Conservation (phyloP, 2,888 invertebrate species). For the Oscheius myriophilus region DNA sequence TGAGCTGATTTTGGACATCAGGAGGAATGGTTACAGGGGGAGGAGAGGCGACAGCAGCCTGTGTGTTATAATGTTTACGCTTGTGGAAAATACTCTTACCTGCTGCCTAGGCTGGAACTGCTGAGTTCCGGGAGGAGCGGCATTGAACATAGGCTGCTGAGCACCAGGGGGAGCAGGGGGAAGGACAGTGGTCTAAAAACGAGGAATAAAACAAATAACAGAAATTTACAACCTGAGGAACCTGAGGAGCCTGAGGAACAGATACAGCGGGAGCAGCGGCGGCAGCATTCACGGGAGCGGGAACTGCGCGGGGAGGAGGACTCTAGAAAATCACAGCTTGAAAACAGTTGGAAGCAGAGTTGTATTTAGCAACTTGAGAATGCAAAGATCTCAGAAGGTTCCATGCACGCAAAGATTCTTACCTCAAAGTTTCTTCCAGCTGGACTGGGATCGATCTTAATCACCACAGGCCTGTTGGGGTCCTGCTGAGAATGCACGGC, state of each 20-base stretch:
- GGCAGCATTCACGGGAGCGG: constrained; percentile 36
- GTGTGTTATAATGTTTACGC: too few relatives aligned
- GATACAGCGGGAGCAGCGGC: constrained; percentile 35
- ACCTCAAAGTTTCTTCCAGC: constrained; percentile 41
- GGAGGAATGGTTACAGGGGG: constrained; percentile 69
- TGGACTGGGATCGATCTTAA: constrained; percentile 45
- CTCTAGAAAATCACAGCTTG: constrained; percentile 32
- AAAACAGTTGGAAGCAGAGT: too few relatives aligned
- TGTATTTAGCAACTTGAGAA: too few relatives aligned
- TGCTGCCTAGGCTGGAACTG: constrained; percentile 48
- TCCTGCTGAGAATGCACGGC: constrained; percentile 41
- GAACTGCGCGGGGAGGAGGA: constrained; percentile 54
- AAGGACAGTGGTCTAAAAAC: constrained; percentile 26
- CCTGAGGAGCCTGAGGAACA: constrained; percentile 47
- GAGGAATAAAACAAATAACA: background rate
- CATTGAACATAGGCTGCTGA: constrained; percentile 48
- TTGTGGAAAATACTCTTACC: background rate
- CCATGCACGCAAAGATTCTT: background rate
- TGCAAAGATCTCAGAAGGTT: too few relatives aligned
- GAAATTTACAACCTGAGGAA: background rate
- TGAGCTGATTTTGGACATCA: constrained; percentile 70
- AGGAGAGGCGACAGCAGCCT: constrained; percentile 54
- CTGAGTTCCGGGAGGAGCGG: constrained; percentile 49
- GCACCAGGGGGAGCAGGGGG: constrained; percentile 50
- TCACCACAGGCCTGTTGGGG: constrained; percentile 48